These are phyloP conservation scores for Holacanthus passer DNA, from an alignment of 2,113 vertebrate species.

Conservation along the genomic window DNA sequence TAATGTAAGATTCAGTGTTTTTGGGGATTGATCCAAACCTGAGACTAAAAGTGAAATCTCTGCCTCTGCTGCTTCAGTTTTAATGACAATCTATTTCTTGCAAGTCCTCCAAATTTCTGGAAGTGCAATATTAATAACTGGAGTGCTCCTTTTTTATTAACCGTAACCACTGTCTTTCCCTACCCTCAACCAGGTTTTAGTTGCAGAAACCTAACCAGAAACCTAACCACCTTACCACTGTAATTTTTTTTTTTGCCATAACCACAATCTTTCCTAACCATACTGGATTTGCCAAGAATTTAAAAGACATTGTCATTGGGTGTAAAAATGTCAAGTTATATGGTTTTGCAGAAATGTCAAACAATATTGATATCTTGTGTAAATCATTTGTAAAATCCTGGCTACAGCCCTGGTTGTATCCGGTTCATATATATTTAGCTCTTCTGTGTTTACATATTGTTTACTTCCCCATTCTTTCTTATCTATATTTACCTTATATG, in stretches of 20 bases:
- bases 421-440: background rate
- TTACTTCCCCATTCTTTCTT: background rate
- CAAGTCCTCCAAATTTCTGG: background rate
- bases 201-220: background rate
- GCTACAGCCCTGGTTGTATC: background rate
- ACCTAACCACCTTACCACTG: background rate
- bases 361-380: background rate
- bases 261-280: background rate
- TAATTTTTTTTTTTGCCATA: background rate
- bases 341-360: background rate
- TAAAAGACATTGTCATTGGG: background rate
- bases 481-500: conserved; percentile 1
- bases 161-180: background rate
- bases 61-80: background rate
- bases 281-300: background rate
- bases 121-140: background rate
- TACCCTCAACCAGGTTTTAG: background rate
- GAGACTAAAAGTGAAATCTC: background rate
- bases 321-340: background rate
- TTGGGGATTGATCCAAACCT: background rate
- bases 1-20: too few relatives aligned
- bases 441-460: conserved; percentile 12
- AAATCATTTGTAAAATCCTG: background rate
- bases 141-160: background rate
- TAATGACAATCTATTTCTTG: background rate